A percentile compares a stretch with the other conserved stretches of the same genome.
Conservation (phyloP, 2,113 vertebrate genomes). For the Clarias macrocephalus region DNA sequence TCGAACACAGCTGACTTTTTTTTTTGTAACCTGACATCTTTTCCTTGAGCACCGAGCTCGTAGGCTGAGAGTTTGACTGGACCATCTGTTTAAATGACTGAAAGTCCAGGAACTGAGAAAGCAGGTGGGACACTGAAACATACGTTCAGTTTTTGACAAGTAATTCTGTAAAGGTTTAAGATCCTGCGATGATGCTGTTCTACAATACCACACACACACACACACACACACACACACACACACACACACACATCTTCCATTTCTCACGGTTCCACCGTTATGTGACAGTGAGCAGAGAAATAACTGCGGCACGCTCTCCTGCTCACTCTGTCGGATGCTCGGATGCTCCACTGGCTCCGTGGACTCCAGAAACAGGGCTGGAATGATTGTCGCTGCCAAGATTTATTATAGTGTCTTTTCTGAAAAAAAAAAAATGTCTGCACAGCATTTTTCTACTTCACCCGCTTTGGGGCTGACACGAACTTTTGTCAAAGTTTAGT, state of each 20-base stretch:
- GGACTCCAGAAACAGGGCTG: constrained; percentile 18
- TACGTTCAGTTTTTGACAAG: constrained; percentile 25
- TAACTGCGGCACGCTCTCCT: neutral
- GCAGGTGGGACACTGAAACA: constrained; percentile 11
- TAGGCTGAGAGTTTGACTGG: constrained; percentile 46
- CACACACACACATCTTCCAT: neutral
- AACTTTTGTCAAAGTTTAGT: constrained; percentile 22
- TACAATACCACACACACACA: constrained; percentile 8
- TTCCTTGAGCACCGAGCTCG: constrained; percentile 15
- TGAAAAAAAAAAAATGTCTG: neutral
- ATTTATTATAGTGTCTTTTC: constrained; percentile 36
- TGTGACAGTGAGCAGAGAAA: neutral
- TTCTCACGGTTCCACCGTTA: neutral
- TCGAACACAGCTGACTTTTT: neutral
- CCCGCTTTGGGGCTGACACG: neutral
- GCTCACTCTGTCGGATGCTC: neutral
- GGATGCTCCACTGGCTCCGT: constrained; percentile 12
- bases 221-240: neutral
- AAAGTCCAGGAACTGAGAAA: constrained; percentile 39
- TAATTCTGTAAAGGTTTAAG: constrained; percentile 36
- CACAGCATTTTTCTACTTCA: constrained; percentile 35
- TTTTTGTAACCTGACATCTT: neutral
- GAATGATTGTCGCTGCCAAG: constrained; percentile 35
- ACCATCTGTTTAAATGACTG: constrained; percentile 43
- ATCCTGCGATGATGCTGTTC: constrained; percentile 5